Evolutionary conservation across 2,797 vertebrate genomes (phyloP).

Genomic region (Cossypha niveicapilla): DNA sequence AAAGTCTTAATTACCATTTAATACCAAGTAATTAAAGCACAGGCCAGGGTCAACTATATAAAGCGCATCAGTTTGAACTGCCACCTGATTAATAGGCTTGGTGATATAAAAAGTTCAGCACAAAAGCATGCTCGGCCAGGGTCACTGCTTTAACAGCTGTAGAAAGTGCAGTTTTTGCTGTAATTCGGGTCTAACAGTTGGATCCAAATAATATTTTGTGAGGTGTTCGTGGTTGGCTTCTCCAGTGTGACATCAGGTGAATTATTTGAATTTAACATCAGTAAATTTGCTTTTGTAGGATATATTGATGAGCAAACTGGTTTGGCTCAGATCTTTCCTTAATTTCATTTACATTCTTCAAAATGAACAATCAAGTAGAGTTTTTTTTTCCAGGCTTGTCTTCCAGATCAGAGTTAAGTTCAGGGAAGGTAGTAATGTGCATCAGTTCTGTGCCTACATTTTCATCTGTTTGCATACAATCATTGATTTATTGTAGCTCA

Average conservation of each 20-base stretch:
- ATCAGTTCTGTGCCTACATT: not conserved
- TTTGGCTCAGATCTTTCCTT: not conserved
- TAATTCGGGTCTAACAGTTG: slow-evolving; percentile 67
- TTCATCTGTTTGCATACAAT: not conserved
- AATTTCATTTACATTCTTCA: not conserved
- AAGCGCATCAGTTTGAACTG: slow-evolving; percentile 62
- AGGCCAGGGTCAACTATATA: slow-evolving; percentile 62
- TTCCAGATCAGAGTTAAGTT: not conserved
- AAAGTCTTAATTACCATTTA: slow-evolving; percentile 84
- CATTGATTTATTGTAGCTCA: not conserved
- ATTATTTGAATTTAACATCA: slow-evolving; percentile 59
- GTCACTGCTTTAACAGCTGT: slow-evolving; percentile 74
- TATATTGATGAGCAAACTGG: not conserved
- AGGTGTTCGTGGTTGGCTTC: slow-evolving; percentile 47
- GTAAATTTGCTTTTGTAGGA: slow-evolving; percentile 34
- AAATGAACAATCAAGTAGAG: not conserved
- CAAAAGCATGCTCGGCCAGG: slow-evolving; percentile 59
- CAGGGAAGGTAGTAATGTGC: not conserved
- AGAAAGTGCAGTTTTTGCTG: slow-evolving; percentile 71
- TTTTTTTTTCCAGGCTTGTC: not conserved
- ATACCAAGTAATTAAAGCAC: slow-evolving; percentile 75
- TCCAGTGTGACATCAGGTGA: slow-evolving; percentile 50
- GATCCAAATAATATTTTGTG: slow-evolving; percentile 70
- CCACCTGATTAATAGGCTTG: slow-evolving; percentile 74
- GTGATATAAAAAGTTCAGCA: slow-evolving; percentile 68